Evolutionary conservation across 92 coral and sea anemone species (phyloP), one percentile per base, ranked within the genome.

Genomic region (Parazoanthus atlanticus): DNA sequence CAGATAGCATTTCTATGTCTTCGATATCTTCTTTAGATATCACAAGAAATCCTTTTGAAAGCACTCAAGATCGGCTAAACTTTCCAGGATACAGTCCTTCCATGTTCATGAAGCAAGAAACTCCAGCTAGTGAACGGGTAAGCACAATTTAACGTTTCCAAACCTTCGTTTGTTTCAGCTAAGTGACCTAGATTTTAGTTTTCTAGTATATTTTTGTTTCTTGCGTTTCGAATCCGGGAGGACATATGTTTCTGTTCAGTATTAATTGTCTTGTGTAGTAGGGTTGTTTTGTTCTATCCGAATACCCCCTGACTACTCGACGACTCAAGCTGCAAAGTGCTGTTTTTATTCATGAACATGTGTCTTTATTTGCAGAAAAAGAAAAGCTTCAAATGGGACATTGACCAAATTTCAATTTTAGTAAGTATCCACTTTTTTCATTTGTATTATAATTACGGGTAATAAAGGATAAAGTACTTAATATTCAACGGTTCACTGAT

Each of bases 1-100:
- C 88, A 65, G 98, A 93, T 17, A 95, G 93, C 76, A 70, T 90
- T 84, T 88, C 86, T 47, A 43, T 84, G 31, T 71, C 92, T 34
- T 86, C 97, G n/a, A 85, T 94, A 40, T 96, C 99, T 12, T 95
- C 92, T 40, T 77, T 93, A 41, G 95, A 96, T 61, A 46, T 93
- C 23, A 95, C 99, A 8, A 90, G 92, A 88, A 96, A 96, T 94
- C 99, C 99, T 23, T 96, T 96, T 85, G 99, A 96, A 58, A 95
- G 92, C 79, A 93, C 88, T 52, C 96, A 96, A 84, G 96, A 92
- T 15, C 93, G 94, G 36, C 75, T 90, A 23, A 94, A 97, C 86
- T 92, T 91, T 58, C 99, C 99, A 30, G 96, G 96, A 1, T 94
- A 94, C 56, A 97, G 99, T 78, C 99, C 99, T 75, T 97, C 99